These are phyloP conservation scores for Ashinkailepas kermadecensis DNA, from an alignment of 2,888 invertebrate genomes.

Conservation along the genomic window DNA sequence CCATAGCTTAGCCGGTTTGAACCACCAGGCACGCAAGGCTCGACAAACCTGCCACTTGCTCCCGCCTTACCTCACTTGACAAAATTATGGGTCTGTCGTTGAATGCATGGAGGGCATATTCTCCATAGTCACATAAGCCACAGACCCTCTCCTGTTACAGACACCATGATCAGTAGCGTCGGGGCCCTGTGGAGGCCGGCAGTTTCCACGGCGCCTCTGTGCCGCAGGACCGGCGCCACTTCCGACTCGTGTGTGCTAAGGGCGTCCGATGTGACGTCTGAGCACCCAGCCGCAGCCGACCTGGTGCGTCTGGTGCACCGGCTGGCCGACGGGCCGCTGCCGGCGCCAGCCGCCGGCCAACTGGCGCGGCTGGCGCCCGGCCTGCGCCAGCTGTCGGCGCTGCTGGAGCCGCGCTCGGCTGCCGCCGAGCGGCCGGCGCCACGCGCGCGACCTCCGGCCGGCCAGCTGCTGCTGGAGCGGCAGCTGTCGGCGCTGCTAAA, in stretches of 20 bases:
- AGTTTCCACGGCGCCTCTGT: too few species aligned
- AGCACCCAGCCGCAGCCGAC: not conserved
- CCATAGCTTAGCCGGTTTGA: too few species aligned
- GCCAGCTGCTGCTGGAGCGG: not conserved
- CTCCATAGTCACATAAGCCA: too few species aligned
- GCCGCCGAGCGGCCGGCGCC: not conserved
- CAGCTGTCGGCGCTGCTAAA: not conserved
- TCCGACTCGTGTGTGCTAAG: not conserved
- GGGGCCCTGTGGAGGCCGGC: too few species aligned
- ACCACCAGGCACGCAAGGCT: too few species aligned
- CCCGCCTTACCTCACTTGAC: too few species aligned
- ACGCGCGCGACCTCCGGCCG: not conserved
- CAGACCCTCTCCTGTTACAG: too few species aligned
- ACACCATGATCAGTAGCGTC: too few species aligned
- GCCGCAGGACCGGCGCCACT: not conserved
- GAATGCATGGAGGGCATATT: too few species aligned
- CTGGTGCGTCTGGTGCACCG: not conserved
- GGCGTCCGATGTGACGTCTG: not conserved
- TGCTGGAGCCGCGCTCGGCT: not conserved
- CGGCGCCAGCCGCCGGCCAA: not conserved
- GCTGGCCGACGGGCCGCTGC: not conserved
- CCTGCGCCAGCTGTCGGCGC: conserved; percentile 1
- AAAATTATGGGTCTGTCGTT: too few species aligned
- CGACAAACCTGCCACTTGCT: too few species aligned
- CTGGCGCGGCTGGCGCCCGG: not conserved